These are phyloP conservation scores for Pyrgus malvae DNA, from an alignment of 2,888 invertebrate species.

Conservation along the genomic window DNA sequence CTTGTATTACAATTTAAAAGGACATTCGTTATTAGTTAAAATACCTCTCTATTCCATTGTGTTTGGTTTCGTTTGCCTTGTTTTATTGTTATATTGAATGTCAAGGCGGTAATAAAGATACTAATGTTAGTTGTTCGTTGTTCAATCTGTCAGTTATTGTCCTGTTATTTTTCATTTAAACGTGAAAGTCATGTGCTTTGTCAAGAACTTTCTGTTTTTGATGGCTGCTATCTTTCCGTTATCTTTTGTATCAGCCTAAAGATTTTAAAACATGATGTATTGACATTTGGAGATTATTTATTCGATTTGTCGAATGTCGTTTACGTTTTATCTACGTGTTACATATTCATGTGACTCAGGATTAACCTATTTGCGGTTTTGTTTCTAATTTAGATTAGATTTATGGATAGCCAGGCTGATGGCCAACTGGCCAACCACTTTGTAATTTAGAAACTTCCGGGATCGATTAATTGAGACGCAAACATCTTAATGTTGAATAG, in stretches of 20 bases:
- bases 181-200: slow-evolving; percentile 2
- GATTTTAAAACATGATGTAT: neutral
- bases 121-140: slow-evolving; percentile 1
- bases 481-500: too few relatives aligned
- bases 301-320: too few relatives aligned
- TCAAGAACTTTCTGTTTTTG: neutral
- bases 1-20: slow-evolving; percentile 6
- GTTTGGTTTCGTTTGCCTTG: slow-evolving; percentile 6
- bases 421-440: too few relatives aligned
- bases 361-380: too few relatives aligned
- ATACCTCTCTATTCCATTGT: slow-evolving; percentile 10
- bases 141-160: slow-evolving; percentile 9
- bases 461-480: too few relatives aligned
- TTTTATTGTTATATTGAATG: slow-evolving; percentile 23
- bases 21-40: slow-evolving; percentile 1
- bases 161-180: neutral
- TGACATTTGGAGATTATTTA: neutral
- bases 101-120: slow-evolving; percentile 13
- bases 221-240: slow-evolving; percentile 1
- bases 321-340: too few relatives aligned
- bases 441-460: too few relatives aligned
- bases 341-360: too few relatives aligned
- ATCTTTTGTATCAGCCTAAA: neutral
- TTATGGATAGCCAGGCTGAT: too few relatives aligned
- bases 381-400: too few relatives aligned